phyloP scores from a whole-genome alignment of 2,888 invertebrate species.

The Pammene fasciana region DNA sequence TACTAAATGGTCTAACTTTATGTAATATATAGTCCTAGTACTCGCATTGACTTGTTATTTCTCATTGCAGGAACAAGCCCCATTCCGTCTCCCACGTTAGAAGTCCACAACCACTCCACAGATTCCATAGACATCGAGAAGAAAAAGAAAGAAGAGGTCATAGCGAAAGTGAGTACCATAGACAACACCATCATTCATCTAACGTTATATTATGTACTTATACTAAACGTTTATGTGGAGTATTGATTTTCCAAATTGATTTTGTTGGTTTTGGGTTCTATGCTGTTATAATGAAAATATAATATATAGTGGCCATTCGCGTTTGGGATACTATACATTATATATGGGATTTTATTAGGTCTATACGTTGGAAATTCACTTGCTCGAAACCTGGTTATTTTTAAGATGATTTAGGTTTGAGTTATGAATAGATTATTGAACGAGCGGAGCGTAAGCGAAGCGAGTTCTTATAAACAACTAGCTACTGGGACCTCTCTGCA shows the following conservation, averaged over 20 bases:
- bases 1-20: background rate
- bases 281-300: constrained; percentile 1
- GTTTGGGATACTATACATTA: background rate
- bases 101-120: constrained; percentile 90
- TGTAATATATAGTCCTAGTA: constrained; percentile 10
- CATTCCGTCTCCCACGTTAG: constrained; percentile 87
- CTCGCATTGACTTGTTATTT: constrained; percentile 21
- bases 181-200: constrained; percentile 56
- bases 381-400: no score
- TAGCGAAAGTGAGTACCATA: constrained; percentile 77
- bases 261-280: constrained; percentile 64
- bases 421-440: no score
- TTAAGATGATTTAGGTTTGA: no score
- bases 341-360: no score
- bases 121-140: constrained; percentile 88
- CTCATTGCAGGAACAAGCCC: constrained; percentile 86
- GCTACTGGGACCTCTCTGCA: no score
- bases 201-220: constrained; percentile 58
- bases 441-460: no score
- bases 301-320: background rate
- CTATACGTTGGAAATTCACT: no score
- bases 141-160: constrained; percentile 85
- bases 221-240: constrained; percentile 60
- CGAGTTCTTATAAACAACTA: no score
- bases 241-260: constrained; percentile 61